Base-by-base conservation (phyloP, 2,888 invertebrate species). In the Pristionchus arcanus region DNA sequence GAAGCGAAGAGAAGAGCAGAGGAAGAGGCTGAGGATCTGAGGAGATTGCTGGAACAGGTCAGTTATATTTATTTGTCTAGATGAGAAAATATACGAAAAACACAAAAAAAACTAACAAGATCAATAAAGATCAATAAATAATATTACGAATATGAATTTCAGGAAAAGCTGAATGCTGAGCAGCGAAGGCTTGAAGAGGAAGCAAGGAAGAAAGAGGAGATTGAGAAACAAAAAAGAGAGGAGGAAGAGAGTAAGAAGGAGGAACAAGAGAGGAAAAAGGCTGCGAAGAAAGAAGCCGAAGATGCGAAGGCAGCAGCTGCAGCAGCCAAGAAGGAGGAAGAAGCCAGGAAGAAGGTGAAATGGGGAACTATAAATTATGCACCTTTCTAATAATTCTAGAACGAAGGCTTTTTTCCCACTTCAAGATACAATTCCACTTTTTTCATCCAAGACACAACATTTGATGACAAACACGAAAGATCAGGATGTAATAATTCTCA, bases 321-420 rank as follows among this genome's bases (percentile, higher is more conserved):
- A 28, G 63, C 90, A 53, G 90, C 89, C 16, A 91, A 91, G 74
- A 90, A 89, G 34, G 81, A 90, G 71, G 53, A 91, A 89, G 89
- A 90, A 74, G 42, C 85, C 37, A 63, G 68, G 68, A 59, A 89
- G 49, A 87, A 85, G 74, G 85, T 90, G 16, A 49, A 3, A 16
- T 34, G n/a, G n/a, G n/a, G n/a, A n/a, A n/a, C n/a, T n/a, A n/a
- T n/a, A n/a, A n/a, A n/a, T n/a, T n/a, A n/a, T n/a, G n/a, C n/a
- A n/a, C n/a, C n/a, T n/a, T n/a, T n/a, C n/a, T n/a, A n/a, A n/a
- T n/a, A n/a, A n/a, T 34, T 25, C 7, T 83, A 13, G 28, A 83
- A 19, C 37, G 37, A 34, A 21, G 4, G 2, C 28, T 71, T 28
- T 42, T 42, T 42, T 42, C 42, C 42, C 9, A 9, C 5, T 9